phyloP scores from a whole-genome alignment of 2,797 vertebrate genomes.

The Lepus oiostolus region DNA sequence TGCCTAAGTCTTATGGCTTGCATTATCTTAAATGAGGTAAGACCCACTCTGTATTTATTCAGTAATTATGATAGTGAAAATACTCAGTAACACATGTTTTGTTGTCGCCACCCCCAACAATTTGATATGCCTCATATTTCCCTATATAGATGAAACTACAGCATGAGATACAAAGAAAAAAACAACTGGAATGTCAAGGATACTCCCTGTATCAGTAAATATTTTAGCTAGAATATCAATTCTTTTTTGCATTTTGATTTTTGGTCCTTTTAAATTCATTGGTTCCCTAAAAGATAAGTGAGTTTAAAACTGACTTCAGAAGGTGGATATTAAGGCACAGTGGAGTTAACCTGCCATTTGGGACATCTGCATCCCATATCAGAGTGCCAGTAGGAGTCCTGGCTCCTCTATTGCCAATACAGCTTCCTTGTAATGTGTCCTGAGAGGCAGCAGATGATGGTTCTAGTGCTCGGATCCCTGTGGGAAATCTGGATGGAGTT shows the following conservation, averaged over 20 bases:
- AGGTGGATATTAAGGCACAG: too few relatives aligned
- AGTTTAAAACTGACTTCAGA: conserved; percentile 36
- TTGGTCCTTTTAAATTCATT: conserved; percentile 56
- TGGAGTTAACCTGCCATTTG: too few relatives aligned
- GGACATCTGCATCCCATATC: too few relatives aligned
- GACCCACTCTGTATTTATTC: background rate
- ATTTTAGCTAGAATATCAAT: conserved; percentile 47
- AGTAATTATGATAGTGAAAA: conserved; percentile 24
- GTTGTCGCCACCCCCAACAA: background rate
- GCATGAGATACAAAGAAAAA: conserved; percentile 28
- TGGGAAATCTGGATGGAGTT: too few relatives aligned
- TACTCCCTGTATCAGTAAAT: conserved; percentile 15
- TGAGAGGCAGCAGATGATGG: too few relatives aligned
- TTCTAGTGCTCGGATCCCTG: too few relatives aligned
- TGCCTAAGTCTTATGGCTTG: background rate
- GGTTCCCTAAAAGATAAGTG: conserved; percentile 48
- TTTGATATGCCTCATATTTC: conserved; percentile 19
- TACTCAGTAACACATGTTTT: conserved; percentile 25
- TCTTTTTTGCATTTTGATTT: conserved; percentile 52
- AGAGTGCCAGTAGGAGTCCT: too few relatives aligned
- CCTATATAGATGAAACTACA: background rate
- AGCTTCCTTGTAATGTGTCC: too few relatives aligned
- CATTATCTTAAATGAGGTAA: conserved; percentile 52
- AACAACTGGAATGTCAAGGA: background rate
- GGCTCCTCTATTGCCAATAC: too few relatives aligned